Conservation (phyloP, 2,113 vertebrate species). For the Arothron firmamentum region DNA sequence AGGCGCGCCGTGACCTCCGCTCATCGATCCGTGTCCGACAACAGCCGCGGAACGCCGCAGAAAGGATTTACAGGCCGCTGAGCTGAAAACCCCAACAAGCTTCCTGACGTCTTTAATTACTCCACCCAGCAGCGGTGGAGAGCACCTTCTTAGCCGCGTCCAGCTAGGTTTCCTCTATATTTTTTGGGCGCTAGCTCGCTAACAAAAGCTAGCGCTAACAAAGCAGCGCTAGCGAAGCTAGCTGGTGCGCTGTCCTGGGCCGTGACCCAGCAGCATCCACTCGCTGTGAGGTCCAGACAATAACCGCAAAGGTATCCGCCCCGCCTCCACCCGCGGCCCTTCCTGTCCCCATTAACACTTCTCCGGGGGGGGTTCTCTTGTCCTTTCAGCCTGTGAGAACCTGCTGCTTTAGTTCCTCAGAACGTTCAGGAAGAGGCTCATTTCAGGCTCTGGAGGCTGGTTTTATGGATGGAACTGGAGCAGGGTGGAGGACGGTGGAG, state of each 20-base stretch:
- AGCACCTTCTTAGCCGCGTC: conserved; percentile 3
- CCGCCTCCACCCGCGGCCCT: conserved; percentile 41
- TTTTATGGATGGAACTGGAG: too few species aligned
- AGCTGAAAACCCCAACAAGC: too few species aligned
- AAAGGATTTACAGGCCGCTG: background rate
- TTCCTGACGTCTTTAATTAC: too few species aligned
- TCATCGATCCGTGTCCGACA: conserved; percentile 8
- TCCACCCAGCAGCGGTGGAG: conserved; percentile 6
- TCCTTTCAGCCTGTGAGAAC: conserved; percentile 23
- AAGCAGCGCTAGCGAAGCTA: conserved; percentile 52
- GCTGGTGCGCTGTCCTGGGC: conserved; percentile 61
- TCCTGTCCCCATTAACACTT: conserved; percentile 58
- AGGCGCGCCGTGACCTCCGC: conserved; percentile 16
- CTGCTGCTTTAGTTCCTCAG: conserved; percentile 17
- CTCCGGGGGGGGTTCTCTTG: too few species aligned
- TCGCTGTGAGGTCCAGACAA: conserved; percentile 64
- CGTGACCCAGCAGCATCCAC: conserved; percentile 52
- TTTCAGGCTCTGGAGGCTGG: background rate
- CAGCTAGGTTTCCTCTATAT: conserved; percentile 12
- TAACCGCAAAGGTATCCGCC: conserved; percentile 42
- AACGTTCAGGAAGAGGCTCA: conserved; percentile 13
- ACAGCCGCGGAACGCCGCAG: background rate
- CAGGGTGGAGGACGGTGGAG: too few species aligned
- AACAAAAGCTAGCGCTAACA: too few species aligned
- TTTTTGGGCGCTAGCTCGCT: too few species aligned